Evolutionary conservation across 2,888 invertebrate species (phyloP).

Genomic region (Tryphoninae sp.): DNA sequence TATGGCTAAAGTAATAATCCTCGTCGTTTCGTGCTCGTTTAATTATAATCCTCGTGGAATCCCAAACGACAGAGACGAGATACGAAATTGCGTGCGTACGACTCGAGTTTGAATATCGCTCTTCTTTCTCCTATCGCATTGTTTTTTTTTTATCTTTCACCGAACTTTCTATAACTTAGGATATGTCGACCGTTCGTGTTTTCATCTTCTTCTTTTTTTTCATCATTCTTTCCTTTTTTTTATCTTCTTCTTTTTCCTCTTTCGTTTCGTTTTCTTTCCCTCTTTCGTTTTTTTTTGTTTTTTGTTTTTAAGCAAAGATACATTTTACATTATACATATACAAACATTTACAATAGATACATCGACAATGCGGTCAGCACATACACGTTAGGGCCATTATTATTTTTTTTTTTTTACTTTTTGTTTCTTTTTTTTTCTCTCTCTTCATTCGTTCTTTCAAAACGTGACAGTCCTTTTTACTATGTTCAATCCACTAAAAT

Average conservation of each 20-base stretch:
- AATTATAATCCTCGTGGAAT: slow-evolving; percentile 16
- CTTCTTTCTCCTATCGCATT: slow-evolving; percentile 14
- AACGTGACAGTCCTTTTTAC: slow-evolving; percentile 29
- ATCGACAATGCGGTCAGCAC: slow-evolving; percentile 68
- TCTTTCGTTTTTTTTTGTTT: slow-evolving; percentile 51
- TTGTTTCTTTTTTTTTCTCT: slow-evolving; percentile 13
- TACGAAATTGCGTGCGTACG: slow-evolving; percentile 39
- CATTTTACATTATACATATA: slow-evolving; percentile 80
- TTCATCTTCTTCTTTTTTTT: slow-evolving; percentile 55
- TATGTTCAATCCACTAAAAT: not conserved
- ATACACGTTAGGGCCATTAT: slow-evolving; percentile 55
- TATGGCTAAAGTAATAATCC: slow-evolving; percentile 21
- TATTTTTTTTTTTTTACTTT: slow-evolving; percentile 10
- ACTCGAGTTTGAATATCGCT: slow-evolving; percentile 61
- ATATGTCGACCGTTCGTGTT: slow-evolving; percentile 75
- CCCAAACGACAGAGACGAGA: slow-evolving; percentile 47
- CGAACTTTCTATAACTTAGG: slow-evolving; percentile 74
- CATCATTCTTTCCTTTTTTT: too few relatives aligned
- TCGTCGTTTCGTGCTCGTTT: slow-evolving; percentile 12
- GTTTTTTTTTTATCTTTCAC: slow-evolving; percentile 20
- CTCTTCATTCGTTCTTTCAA: slow-evolving; percentile 24
- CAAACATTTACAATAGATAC: slow-evolving; percentile 80
- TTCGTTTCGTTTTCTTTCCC: slow-evolving; percentile 37
- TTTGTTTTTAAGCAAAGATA: slow-evolving; percentile 74
- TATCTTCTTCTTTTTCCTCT: slow-evolving; percentile 44